A percentile compares a stretch with the other conserved stretches of the same genome.
phyloP scores from a whole-genome alignment of 64 coral and sea anemone species.

The Trachythela sp. region DNA sequence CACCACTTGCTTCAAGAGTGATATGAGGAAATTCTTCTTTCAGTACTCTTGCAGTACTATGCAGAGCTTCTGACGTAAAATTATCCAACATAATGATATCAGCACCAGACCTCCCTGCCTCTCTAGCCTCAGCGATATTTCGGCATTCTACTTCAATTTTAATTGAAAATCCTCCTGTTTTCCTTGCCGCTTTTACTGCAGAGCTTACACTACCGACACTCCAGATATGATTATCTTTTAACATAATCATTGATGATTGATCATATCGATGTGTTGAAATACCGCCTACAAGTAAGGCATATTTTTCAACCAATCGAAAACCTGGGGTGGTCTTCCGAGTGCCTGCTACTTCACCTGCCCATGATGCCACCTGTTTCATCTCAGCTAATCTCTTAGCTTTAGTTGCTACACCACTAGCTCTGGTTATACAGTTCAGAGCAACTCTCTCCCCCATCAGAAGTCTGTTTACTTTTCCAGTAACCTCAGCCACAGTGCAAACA shows the following conservation, averaged over 20 bases:
- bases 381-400: constrained; percentile 53
- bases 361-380: constrained; percentile 52
- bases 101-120: constrained; percentile 69
- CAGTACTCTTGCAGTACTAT: constrained; percentile 52
- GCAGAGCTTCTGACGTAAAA: constrained; percentile 64
- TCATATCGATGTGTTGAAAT: constrained; percentile 87
- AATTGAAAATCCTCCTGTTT: constrained; percentile 76
- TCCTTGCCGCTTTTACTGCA: constrained; percentile 76
- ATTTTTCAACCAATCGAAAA: constrained; percentile 96
- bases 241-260: constrained; percentile 93
- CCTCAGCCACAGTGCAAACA: constrained; percentile 54
- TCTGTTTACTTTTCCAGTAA: constrained; percentile 79
- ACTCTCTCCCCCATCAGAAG: constrained; percentile 87
- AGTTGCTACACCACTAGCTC: constrained; percentile 90
- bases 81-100: constrained; percentile 96
- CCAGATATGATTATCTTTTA: constrained; percentile 99
- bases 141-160: constrained; percentile 99
- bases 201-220: constrained; percentile 57
- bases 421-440: constrained; percentile 78
- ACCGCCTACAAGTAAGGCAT: constrained; percentile 77
- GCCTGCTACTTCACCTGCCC: constrained; percentile 86
- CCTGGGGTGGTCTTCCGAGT: constrained; percentile 96
- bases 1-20: constrained; percentile 84
- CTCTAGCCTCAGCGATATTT: constrained; percentile 68
- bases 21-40: constrained; percentile 80